These are phyloP conservation scores for Pipistrellus pipistrellus DNA, from an alignment of 2,797 vertebrate genomes.

Conservation along the genomic window DNA sequence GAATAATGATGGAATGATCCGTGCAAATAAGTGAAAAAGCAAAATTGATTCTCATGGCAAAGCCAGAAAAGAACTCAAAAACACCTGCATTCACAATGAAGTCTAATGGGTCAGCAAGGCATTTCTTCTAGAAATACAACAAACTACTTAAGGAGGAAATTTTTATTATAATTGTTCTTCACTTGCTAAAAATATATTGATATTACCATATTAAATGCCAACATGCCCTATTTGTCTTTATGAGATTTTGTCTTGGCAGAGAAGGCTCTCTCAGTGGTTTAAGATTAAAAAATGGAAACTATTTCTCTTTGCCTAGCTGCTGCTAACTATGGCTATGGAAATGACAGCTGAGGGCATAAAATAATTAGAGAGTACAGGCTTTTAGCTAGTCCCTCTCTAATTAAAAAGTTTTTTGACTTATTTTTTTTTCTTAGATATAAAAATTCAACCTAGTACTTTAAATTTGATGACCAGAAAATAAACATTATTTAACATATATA, in stretches of 20 bases:
- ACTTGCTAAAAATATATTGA: constrained; percentile 28
- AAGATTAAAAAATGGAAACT: constrained; percentile 27
- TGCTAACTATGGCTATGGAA: not conserved
- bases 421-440: constrained; percentile 19
- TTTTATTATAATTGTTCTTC: constrained; percentile 48
- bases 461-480: constrained; percentile 39
- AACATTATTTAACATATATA: not conserved
- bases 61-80: constrained; percentile 57
- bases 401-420: not conserved
- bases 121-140: constrained; percentile 50
- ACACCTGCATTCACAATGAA: not conserved
- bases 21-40: constrained; percentile 18
- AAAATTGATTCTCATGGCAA: constrained; percentile 8
- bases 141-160: constrained; percentile 39
- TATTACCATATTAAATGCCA: constrained; percentile 33
- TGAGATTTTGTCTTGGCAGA: constrained; percentile 10
- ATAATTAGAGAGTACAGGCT: not conserved
- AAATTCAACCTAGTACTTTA: constrained; percentile 45
- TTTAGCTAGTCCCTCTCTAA: not conserved
- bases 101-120: not conserved
- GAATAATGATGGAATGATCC: constrained; percentile 43
- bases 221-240: not conserved
- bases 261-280: not conserved
- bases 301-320: constrained; percentile 8
- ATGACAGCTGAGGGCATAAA: not conserved